Evolutionary conservation across 1,140 invertebrate genomes (phyloP).

Genomic region (Lasioglossum albipes): DNA sequence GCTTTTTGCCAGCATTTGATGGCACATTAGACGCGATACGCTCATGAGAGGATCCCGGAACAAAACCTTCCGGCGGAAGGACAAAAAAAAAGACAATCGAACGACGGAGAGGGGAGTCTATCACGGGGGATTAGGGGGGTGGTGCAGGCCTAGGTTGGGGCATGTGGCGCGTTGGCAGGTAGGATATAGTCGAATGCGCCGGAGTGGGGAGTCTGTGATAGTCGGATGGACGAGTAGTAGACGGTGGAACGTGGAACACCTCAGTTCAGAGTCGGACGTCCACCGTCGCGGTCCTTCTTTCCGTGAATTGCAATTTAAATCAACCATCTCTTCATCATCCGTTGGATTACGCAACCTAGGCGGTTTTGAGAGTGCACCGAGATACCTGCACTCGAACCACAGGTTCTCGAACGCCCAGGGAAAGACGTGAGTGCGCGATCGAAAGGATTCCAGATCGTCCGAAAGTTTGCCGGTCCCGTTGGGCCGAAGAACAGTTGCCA

Average conservation of each 20-base stretch:
- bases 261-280: conserved; percentile 53
- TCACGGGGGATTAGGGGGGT: neutral
- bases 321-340: neutral
- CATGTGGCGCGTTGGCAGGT: conserved; percentile 31
- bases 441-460: no score
- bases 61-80: neutral
- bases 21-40: no score
- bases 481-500: no score
- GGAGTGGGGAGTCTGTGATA: conserved; percentile 34
- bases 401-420: no score
- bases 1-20: neutral
- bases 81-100: neutral
- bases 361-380: no score
- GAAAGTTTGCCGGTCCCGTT: no score
- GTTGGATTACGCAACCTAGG: no score
- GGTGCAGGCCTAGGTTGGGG: neutral
- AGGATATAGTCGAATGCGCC: neutral
- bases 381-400: no score
- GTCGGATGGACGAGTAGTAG: conserved; percentile 31
- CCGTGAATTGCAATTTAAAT: neutral
- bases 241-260: conserved; percentile 26
- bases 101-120: no score
- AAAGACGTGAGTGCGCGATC: no score
- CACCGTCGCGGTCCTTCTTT: conserved; percentile 19
- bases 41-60: neutral